Percentiles rank a stretch among this genome's conserved stretches.
These are phyloP conservation scores for Melanogrammus aeglefinus DNA, from an alignment of 2,797 vertebrate species.

Conservation along the genomic window DNA sequence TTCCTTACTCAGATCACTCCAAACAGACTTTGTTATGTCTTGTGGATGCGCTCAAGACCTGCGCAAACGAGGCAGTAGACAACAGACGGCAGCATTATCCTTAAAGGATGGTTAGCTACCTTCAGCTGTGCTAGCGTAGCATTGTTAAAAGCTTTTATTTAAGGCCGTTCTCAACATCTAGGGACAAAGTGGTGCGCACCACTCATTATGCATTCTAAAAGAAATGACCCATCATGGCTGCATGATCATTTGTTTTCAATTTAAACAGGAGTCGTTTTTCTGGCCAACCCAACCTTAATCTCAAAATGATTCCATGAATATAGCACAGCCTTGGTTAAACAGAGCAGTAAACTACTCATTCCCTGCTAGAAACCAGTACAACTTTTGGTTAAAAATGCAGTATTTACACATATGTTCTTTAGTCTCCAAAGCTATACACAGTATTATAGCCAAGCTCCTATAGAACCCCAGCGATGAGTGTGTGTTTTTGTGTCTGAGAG, in stretches of 20 bases:
- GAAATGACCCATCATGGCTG: neutral
- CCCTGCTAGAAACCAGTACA: neutral
- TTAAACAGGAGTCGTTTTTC: neutral
- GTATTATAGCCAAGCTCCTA: neutral
- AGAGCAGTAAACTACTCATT: neutral
- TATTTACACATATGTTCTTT: neutral
- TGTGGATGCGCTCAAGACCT: neutral
- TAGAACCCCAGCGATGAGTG: neutral
- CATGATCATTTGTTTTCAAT: neutral
- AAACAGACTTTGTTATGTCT: neutral
- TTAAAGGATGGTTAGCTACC: neutral
- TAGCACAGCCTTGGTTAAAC: neutral
- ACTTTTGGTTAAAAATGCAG: neutral
- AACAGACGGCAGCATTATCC: neutral
- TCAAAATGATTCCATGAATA: neutral
- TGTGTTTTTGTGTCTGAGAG: conserved; percentile 40
- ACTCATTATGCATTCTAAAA: neutral
- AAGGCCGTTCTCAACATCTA: neutral
- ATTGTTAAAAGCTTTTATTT: neutral
- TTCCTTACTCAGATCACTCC: neutral
- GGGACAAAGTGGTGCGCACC: neutral
- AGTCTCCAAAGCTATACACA: neutral
- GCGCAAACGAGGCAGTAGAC: neutral
- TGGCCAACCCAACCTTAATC: too few relatives aligned
- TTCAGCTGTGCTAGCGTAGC: neutral